A percentile compares a stretch with the other conserved stretches of the same genome.
These are phyloP conservation scores for Hoplodrina blanda DNA, from an alignment of 2,888 invertebrate species.

Conservation along the genomic window DNA sequence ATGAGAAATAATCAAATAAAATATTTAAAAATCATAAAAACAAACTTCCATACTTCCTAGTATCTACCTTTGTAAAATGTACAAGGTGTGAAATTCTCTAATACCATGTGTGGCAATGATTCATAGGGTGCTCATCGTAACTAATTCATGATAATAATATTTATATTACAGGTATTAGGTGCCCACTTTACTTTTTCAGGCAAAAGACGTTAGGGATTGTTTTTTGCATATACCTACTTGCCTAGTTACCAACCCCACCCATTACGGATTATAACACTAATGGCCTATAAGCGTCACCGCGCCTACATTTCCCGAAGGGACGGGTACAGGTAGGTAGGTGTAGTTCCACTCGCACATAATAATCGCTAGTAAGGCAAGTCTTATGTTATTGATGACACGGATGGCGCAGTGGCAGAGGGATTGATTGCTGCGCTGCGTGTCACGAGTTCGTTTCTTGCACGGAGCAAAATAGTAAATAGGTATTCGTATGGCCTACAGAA, in stretches of 20 bases:
- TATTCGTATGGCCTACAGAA: too few relatives aligned
- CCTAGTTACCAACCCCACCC: not conserved
- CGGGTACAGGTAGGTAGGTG: not conserved
- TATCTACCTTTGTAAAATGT: not conserved
- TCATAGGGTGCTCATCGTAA: constrained; percentile 5
- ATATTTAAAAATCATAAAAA: too few relatives aligned
- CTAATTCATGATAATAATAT: constrained; percentile 11
- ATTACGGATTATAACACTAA: not conserved
- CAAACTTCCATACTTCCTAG: not conserved
- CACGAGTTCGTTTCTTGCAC: too few relatives aligned
- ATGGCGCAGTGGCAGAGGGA: too few relatives aligned
- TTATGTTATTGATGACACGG: too few relatives aligned
- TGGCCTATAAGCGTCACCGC: too few relatives aligned
- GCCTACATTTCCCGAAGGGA: not conserved
- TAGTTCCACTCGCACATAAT: too few relatives aligned
- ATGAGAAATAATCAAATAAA: too few relatives aligned
- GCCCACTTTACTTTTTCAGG: constrained; percentile 2
- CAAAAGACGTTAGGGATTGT: not conserved
- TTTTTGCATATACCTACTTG: not conserved
- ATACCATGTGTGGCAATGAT: constrained; percentile 5
- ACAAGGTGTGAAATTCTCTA: not conserved
- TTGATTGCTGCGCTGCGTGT: too few relatives aligned
- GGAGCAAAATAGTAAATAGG: too few relatives aligned
- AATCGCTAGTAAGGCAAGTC: too few relatives aligned
- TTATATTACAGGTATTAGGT: constrained; percentile 11